phyloP scores from a whole-genome alignment of 2,888 invertebrate genomes.

The Pachymerium ferrugineum region DNA sequence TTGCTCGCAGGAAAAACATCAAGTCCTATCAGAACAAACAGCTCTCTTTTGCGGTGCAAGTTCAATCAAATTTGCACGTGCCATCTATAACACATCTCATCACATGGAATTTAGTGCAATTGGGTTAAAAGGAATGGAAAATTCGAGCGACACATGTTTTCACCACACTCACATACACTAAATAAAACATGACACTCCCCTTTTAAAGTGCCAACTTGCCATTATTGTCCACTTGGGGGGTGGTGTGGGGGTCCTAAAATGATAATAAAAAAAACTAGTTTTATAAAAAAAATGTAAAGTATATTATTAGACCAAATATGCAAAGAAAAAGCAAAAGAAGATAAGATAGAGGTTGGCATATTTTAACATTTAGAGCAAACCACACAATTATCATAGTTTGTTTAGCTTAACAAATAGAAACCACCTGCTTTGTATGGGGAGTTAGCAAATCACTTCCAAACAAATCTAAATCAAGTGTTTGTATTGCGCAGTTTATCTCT shows the following conservation, averaged over 20 bases:
- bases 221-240: neutral
- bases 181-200: conserved; percentile 17
- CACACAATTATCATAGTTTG: neutral
- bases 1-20: conserved; percentile 21
- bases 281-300: too few species aligned
- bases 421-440: neutral
- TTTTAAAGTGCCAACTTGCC: neutral
- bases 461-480: neutral
- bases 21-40: conserved; percentile 13
- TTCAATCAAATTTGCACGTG: conserved; percentile 27
- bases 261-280: too few species aligned
- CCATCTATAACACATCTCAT: conserved; percentile 6
- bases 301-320: too few species aligned
- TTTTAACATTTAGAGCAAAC: neutral
- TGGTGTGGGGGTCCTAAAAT: too few species aligned
- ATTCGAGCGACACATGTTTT: conserved; percentile 6
- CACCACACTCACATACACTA: neutral
- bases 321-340: too few species aligned
- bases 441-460: too few species aligned
- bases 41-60: neutral
- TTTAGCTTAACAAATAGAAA: neutral
- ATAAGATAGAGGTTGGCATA: too few species aligned
- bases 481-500: neutral
- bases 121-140: neutral
- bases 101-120: neutral